These are phyloP conservation scores for Lasioglossum pauxillum DNA, from an alignment of 2,888 invertebrate species.

Conservation along the genomic window DNA sequence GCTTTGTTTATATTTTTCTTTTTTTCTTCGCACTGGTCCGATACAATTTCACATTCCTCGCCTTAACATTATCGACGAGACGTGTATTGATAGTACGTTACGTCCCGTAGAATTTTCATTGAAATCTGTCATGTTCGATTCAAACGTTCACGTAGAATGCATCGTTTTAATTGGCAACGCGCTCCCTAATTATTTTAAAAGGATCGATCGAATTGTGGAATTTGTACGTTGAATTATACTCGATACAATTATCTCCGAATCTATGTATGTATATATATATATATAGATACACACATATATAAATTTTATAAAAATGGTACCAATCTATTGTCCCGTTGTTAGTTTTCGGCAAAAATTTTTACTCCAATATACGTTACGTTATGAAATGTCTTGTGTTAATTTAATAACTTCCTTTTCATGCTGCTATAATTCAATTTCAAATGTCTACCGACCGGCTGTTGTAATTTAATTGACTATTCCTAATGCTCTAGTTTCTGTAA, in stretches of 20 bases:
- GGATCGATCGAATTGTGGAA: background rate
- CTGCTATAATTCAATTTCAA: slow-evolving; percentile 35
- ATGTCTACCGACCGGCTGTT: slow-evolving; percentile 1
- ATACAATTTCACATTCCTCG: background rate
- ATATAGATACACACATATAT: background rate
- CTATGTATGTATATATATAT: background rate
- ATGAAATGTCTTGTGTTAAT: slow-evolving; percentile 15
- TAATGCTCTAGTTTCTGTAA: background rate
- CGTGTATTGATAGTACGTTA: background rate
- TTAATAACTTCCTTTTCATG: slow-evolving; percentile 26
- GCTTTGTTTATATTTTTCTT: background rate
- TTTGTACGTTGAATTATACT: background rate
- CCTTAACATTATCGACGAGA: background rate
- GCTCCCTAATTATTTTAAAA: background rate
- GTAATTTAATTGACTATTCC: background rate
- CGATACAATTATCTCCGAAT: background rate
- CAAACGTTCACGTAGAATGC: background rate
- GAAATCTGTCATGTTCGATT: slow-evolving; percentile 23
- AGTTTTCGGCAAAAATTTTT: background rate
- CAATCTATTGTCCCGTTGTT: background rate
- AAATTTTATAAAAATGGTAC: background rate
- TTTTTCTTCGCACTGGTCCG: background rate
- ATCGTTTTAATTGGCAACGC: background rate
- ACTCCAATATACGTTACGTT: background rate
- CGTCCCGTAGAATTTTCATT: background rate